A percentile compares a stretch with the other conserved stretches of the same genome.
Conservation (phyloP, 2,888 invertebrate genomes). For the Neelides folsomi region DNA sequence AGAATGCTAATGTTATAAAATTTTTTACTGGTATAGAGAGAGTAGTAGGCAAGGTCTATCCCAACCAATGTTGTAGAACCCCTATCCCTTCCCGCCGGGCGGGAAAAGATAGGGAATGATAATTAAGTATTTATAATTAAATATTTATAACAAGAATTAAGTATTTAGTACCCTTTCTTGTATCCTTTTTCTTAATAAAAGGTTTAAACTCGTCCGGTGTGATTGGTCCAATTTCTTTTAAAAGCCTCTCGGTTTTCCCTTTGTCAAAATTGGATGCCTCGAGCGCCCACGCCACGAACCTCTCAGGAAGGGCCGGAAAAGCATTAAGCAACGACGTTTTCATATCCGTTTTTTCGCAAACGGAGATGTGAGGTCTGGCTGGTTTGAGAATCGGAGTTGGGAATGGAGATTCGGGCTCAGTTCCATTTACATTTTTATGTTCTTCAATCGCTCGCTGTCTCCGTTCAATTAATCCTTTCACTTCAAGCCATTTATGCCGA, state of each 20-base stretch:
- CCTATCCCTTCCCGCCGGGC: constrained; percentile 11
- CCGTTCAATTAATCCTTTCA: constrained; percentile 32
- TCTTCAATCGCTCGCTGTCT: constrained; percentile 28
- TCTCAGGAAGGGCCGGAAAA: constrained; percentile 62
- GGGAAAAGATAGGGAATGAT: too few species aligned
- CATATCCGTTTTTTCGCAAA: constrained; percentile 22
- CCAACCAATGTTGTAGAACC: neutral
- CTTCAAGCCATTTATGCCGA: constrained; percentile 32
- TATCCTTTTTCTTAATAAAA: constrained; percentile 14
- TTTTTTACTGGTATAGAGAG: too few species aligned
- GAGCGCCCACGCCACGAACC: constrained; percentile 68
- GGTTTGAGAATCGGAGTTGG: constrained; percentile 32
- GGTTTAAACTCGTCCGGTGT: constrained; percentile 33
- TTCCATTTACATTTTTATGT: constrained; percentile 15
- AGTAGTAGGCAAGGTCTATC: too few species aligned
- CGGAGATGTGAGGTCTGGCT: constrained; percentile 29
- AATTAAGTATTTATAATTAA: too few species aligned
- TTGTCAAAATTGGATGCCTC: constrained; percentile 80
- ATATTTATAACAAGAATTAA: too few species aligned
- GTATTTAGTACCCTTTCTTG: constrained; percentile 7
- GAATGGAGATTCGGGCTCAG: constrained; percentile 30
- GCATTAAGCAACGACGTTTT: constrained; percentile 50
- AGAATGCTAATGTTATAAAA: too few species aligned
- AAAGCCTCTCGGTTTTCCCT: constrained; percentile 62
- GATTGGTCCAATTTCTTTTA: constrained; percentile 39